Conservation (phyloP, 2,888 invertebrate species). For the Molanna angustata region DNA sequence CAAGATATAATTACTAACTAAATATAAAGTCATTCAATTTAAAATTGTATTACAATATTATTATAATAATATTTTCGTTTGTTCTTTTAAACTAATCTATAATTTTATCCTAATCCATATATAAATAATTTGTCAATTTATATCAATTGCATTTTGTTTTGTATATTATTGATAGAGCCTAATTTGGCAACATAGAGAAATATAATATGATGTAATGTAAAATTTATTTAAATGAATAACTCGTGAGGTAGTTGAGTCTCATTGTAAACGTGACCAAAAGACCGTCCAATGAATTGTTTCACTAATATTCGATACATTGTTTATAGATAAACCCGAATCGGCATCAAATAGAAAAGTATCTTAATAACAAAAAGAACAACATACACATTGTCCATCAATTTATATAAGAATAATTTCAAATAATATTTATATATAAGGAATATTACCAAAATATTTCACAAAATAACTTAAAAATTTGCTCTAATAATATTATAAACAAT, state of each 20-base stretch:
- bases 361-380: too few relatives aligned
- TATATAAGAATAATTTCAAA: too few relatives aligned
- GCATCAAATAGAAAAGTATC: too few relatives aligned
- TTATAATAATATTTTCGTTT: slow-evolving; percentile 21
- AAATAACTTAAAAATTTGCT: too few relatives aligned
- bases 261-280: too few relatives aligned
- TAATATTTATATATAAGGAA: slow-evolving; percentile 4
- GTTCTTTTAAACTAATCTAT: slow-evolving; percentile 16
- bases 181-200: slow-evolving; percentile 26
- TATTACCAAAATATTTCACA: too few relatives aligned
- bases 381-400: too few relatives aligned
- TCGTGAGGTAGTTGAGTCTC: slow-evolving; percentile 24
- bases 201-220: slow-evolving; percentile 18
- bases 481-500: too few relatives aligned
- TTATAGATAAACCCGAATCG: too few relatives aligned
- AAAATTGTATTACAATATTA: slow-evolving; percentile 17
- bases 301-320: too few relatives aligned
- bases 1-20: slow-evolving; percentile 16
- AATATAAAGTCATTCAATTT: slow-evolving; percentile 24
- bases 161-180: slow-evolving; percentile 14
- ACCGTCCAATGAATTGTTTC: too few relatives aligned
- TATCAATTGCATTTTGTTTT: slow-evolving; percentile 13
- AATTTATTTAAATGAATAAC: slow-evolving; percentile 12
- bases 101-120: slow-evolving; percentile 22
- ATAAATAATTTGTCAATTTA: slow-evolving; percentile 16